Evolutionary conservation across 2,888 invertebrate genomes (phyloP), one percentile per base, ranked within the genome.

Genomic region (Caenorhabditis sp.): DNA sequence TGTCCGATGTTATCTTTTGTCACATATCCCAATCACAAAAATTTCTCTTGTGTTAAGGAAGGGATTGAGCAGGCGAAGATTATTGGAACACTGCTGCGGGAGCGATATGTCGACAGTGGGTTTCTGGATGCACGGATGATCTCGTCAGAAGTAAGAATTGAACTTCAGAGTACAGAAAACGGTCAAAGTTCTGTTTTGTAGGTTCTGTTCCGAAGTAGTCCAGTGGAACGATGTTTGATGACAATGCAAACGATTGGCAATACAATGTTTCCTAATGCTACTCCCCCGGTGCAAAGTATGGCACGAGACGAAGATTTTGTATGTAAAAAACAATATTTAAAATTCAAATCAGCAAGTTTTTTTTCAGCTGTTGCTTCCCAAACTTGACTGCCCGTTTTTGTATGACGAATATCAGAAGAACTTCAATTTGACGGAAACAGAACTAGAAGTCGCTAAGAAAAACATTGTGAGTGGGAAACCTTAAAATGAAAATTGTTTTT

Each of bases 171-270:
- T 40, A 13, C 6, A 40, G 2, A 40, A 6, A 40, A 11, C 40
- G 13, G 40, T 11, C 6, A 56, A 35, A 9, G n/a, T 8, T 35
- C 11, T 65, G 22, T 32, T 44, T 70, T 82, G 68, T 53, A 84
- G 85, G 40, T 78, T 13, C 60, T 40, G 15, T 82, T 85, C 69
- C 72, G 72, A 9, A 82, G 82, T 61, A 80, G 80, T 44, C 61
- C 68, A 3, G 64, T 62, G 2, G 78, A 77, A 50, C 53, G 85
- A 53, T 85, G 85, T 62, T 53, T 85, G 62, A 82, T 85, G 78
- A 85, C 85, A 24, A 64, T 78, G 15, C 22, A 69, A 15, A 61
- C 69, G 0, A 77, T 74, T 0, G 78, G 79, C 0, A 44, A 40
- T 5, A 47, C 18, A 24, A 84, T 84, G 81, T 84, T 79, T 40